Base-by-base conservation (phyloP, 2,888 invertebrate species). In the Cactoblastis cactorum region DNA sequence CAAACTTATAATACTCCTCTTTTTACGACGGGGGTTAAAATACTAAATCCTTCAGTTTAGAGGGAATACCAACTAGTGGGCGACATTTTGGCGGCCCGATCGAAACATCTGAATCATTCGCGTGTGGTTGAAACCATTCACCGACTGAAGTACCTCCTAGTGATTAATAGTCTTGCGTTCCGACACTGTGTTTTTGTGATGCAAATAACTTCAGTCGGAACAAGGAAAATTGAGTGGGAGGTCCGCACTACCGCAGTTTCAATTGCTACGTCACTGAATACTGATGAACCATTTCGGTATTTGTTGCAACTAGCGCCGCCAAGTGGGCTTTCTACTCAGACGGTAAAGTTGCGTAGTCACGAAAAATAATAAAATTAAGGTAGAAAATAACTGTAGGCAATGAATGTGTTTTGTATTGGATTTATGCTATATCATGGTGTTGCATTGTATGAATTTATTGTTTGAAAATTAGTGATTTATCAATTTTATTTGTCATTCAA, bases 111-210 rank as follows among this genome's bases (percentile, higher is more conserved):
- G 83, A 83, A 83, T 85, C 83, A 84, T 74, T 83, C 78, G 82
- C 82, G 83, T 86, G 85, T 74, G 77, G 77, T 71, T 83, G 82
- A 82, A 82, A 81, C 80, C 73, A 81, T 85, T 84, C 83, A 80
- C 71, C 70, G 71, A 70, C 73, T 74, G 75, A 73, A 83, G 83
- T 83, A 79, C 80, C 80, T 79, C 74, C 77, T 75, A 72, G 83
- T 87, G 88, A 87, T 88, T 88, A 88, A 88, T 88, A 82, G 83
- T 81, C 78, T 71, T 77, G 80, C 83, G 80, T 80, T 82, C 85
- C 83, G 80, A 87, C 85, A 86, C 85, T 83, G 84, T 86, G 88
- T 87, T 88, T 88, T 88, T 88, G 87, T 88, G 86, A 88, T 88
- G 88, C 88, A 88, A 88, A 88, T 88, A 84, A 86, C 84, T 86